Evolutionary conservation across 2,797 vertebrate genomes (phyloP).

Genomic region (Fringilla coelebs): DNA sequence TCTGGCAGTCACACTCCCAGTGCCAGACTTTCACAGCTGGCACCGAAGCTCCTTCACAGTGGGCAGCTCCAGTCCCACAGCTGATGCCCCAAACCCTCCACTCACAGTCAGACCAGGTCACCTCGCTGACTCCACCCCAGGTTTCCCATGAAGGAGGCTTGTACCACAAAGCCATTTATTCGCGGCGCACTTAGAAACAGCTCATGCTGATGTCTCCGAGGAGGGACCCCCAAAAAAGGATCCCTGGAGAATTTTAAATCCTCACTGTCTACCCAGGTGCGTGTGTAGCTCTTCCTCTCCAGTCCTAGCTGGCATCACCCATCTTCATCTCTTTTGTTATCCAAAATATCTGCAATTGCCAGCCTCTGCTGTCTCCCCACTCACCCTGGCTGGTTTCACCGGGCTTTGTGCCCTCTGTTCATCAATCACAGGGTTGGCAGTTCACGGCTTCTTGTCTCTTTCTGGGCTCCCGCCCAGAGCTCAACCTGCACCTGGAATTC

Average conservation of each 20-base stretch:
- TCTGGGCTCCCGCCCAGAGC: not conserved
- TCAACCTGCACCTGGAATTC: not conserved
- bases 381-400: not conserved
- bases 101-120: not conserved
- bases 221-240: not conserved
- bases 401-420: not conserved
- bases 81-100: not conserved
- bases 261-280: not conserved
- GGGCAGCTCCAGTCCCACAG: fast-evolving
- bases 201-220: fast-evolving
- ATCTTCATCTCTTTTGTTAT: not conserved
- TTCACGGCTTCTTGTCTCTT: not conserved
- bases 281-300: not conserved
- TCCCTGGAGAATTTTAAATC: not conserved
- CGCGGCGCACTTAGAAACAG: not conserved
- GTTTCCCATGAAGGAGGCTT: not conserved
- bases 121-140: not conserved
- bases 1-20: not conserved
- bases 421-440: not conserved
- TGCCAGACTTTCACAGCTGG: not conserved
- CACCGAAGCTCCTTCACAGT: not conserved
- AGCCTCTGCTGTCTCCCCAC: not conserved
- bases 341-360: not conserved
- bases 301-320: fast-evolving
- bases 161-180: not conserved